Percentiles rank a stretch among this genome's conserved stretches.
Evolutionary conservation across 2,888 invertebrate genomes (phyloP).

Genomic region (Choreutis nemorana): DNA sequence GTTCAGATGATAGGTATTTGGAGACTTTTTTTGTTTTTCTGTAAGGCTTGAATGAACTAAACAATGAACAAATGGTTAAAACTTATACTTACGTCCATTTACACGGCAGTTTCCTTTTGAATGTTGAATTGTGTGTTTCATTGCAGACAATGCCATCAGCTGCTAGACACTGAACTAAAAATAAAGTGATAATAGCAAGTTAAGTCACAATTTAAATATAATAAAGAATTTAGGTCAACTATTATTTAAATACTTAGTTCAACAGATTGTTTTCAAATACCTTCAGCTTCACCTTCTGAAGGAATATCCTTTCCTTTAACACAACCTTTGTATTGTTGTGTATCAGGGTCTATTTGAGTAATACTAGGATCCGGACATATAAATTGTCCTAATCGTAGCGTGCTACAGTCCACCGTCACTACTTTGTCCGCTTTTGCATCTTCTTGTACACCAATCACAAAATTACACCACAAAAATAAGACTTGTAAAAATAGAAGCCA

Average conservation of each 20-base stretch:
- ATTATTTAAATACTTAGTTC: too few species aligned
- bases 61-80: not conserved
- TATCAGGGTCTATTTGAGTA: conserved; percentile 84
- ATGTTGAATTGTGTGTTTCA: conserved; percentile 81
- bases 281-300: conserved; percentile 80
- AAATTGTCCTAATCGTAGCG: conserved; percentile 79
- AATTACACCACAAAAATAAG: too few species aligned
- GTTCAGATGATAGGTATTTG: too few species aligned
- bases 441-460: too few species aligned
- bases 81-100: conserved; percentile 88
- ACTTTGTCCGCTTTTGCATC: conserved; percentile 31
- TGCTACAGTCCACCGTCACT: conserved; percentile 71
- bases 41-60: too few species aligned
- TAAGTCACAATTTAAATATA: not conserved
- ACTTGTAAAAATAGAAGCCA: too few species aligned
- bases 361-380: conserved; percentile 81
- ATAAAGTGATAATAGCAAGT: conserved; percentile 5
- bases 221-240: not conserved
- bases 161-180: conserved; percentile 81
- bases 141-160: conserved; percentile 84
- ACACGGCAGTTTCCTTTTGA: conserved; percentile 84
- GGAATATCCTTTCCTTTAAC: conserved; percentile 53
- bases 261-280: too few species aligned
- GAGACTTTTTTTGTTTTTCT: too few species aligned
- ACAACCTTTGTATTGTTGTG: conserved; percentile 88